A percentile compares a stretch with the other conserved stretches of the same genome.
Conservation (phyloP, 2,888 invertebrate species). For the Pristionchus fissidentatus region DNA sequence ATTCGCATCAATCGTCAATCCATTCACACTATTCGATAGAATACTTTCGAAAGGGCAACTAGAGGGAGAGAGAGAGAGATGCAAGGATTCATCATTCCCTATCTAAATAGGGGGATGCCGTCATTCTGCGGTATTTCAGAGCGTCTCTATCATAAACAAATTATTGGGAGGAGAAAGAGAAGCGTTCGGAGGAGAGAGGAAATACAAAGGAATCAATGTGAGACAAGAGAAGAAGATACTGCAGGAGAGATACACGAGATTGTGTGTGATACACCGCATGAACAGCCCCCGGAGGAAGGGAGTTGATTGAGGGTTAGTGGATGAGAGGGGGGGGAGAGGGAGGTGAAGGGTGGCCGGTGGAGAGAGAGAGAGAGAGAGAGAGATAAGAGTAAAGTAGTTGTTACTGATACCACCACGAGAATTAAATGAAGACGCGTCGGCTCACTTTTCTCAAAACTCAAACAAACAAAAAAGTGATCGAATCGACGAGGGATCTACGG, state of each 20-base stretch:
- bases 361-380: slow-evolving; percentile 20
- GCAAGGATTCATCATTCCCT: neutral
- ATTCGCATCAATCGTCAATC: too few species aligned
- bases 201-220: neutral
- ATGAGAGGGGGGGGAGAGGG: neutral
- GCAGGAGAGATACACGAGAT: too few species aligned
- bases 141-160: neutral
- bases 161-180: neutral
- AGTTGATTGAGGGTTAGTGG: neutral
- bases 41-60: too few species aligned
- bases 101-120: too few species aligned
- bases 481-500: too few species aligned
- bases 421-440: too few species aligned
- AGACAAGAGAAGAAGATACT: neutral
- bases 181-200: neutral
- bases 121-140: too few species aligned
- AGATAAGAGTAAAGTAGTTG: too few species aligned
- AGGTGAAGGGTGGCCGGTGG: neutral
- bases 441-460: too few species aligned
- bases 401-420: too few species aligned
- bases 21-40: too few species aligned
- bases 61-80: slow-evolving; percentile 34
- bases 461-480: too few species aligned
- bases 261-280: neutral
- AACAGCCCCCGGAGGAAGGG: neutral